Evolutionary conservation across 2,888 invertebrate species (phyloP), one percentile per base, ranked within the genome.

Genomic region (Amphipoea oculea): DNA sequence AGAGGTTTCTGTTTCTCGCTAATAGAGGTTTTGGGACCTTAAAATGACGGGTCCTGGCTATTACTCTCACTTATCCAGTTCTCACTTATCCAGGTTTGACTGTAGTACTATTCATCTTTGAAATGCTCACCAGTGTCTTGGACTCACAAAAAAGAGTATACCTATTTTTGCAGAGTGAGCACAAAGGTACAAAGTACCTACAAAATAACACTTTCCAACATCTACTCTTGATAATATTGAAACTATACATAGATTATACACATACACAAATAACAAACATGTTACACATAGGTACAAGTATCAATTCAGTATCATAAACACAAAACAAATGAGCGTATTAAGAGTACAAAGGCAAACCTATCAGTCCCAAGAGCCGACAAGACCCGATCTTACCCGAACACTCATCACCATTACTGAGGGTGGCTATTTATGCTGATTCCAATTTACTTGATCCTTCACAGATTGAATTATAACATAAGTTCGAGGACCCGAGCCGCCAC

Each of bases 391-490:
- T 11, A 60, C 20, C 57, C 74, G 81, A 78, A 63, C 51, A 69
- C 54, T 72, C 40, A 72, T 74, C 79, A 86, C 74, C 82, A 78
- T 80, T 83, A 85, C 73, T 79, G 72, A 70, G 66, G 48, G 20
- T 42, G 71, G 65, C 76, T 78, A 80, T 86, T 82, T 84, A 88
- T 84, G 86, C 79, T 81, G 72, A 88, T 83, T 86, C 75, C 73
- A 88, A 84, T 86, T 36, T 79, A 81, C 79, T 78, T 73, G 69
- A 79, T 79, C 84, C 81, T 84, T 36, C 72, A 76, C 63, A 80
- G 82, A 90, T 88, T 84, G 79, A 88, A 88, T 90, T 81, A 83
- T 67, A 76, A 74, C 68, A 29, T 76, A 71, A 83, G 77, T 78
- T 73, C 40, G 63, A 60, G 54, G 45, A 65, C 42, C 36, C 62